Evolutionary conservation across 2,113 vertebrate species (phyloP).

Genomic region (Podarcis cretensis): DNA sequence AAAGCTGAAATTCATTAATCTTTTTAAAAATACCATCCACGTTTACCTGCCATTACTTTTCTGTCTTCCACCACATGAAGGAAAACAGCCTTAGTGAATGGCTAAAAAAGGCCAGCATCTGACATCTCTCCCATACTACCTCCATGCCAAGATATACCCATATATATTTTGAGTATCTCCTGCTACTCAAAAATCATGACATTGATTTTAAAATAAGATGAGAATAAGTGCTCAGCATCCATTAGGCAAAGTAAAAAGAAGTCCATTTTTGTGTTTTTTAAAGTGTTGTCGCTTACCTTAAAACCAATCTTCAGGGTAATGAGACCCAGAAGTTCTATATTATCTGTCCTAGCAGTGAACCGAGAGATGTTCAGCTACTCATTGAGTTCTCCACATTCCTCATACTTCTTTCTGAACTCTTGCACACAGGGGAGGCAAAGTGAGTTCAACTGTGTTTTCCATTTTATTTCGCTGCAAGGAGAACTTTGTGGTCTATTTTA

Average conservation of each 20-base stretch:
- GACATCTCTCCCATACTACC: background rate
- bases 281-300: no score
- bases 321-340: background rate
- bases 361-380: background rate
- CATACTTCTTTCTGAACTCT: background rate
- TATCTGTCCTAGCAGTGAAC: background rate
- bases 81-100: background rate
- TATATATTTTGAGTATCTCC: no score
- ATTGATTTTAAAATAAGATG: background rate
- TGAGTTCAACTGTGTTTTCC: background rate
- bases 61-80: background rate
- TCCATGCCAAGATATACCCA: background rate
- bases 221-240: no score
- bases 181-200: background rate
- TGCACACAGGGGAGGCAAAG: background rate
- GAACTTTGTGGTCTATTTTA: background rate
- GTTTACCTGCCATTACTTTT: background rate
- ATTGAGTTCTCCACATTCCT: background rate
- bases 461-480: background rate
- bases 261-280: no score
- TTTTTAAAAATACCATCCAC: background rate
- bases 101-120: background rate
- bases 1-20: background rate
- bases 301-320: background rate
- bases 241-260: no score